Base-by-base conservation (phyloP, 30 jellyfish, hydroid and myxozoan genomes). In the Aurelia sp. region DNA sequence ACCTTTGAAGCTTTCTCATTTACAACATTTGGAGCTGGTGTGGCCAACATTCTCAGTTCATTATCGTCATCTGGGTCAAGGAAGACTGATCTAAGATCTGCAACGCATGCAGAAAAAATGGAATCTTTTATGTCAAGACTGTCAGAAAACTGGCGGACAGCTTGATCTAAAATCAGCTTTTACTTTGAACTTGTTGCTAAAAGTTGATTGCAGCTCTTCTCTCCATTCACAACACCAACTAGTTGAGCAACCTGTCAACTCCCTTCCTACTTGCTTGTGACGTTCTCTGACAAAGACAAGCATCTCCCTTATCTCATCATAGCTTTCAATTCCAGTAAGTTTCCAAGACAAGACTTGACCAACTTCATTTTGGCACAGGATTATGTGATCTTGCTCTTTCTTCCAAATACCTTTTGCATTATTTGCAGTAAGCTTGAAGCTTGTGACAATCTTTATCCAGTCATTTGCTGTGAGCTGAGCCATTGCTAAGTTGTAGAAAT, bases 291-390 rank as follows among this genome's bases (percentile, higher is more conserved):
- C 71, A 11, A 86, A 88, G 27, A 74, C 57, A n/a, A 92, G 89
- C 18, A 86, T 69, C 55, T 68, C 90, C 62, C 78, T 80, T 11
- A 82, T 86, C 82, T 92, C 98, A 3, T 79, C 90, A 71, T 87
- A 86, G 7, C 73, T 53, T 6, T 72, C 86, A 41, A 75, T 66
- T 40, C 92, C 89, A 37, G 91, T 70, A 5, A 92, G 79, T 44
- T 94, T 86, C 98, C 98, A 92, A 3, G 98, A 60, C 66, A 92
- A 27, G 58, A 92, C 96, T 62, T 92, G 98, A 13, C 95, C 95
- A 15, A 85, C 87, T 76, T 92, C 98, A 82, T 92, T 92, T 22
- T 66, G 91, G 60, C 90, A 91, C 37, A 71, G 78, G 53, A 92
- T 66, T 60, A 92, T 52, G 59, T 96, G 96, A 31, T 79, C 86